These are phyloP conservation scores for Lophura swinhoii DNA, from an alignment of 2,797 vertebrate genomes.

Conservation along the genomic window DNA sequence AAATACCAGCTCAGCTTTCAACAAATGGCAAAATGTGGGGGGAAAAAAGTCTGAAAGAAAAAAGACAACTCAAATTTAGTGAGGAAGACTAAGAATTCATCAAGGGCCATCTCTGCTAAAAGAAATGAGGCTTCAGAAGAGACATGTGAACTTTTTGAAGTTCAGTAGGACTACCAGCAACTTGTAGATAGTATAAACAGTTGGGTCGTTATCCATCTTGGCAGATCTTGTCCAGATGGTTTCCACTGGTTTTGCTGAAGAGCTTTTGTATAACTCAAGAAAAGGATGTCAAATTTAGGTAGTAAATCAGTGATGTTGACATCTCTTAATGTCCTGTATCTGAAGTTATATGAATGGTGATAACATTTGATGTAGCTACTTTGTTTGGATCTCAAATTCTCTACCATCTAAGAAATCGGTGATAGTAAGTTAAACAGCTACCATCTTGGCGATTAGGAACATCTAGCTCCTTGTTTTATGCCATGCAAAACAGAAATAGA, in stretches of 20 bases:
- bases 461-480: background rate
- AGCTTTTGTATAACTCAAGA: background rate
- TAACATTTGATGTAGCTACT: background rate
- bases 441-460: background rate
- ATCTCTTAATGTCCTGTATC: background rate
- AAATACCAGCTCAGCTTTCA: slow-evolving; percentile 44
- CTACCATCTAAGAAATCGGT: background rate
- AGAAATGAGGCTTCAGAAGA: background rate
- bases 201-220: background rate
- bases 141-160: background rate
- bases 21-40: background rate
- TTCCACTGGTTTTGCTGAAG: background rate
- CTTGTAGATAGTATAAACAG: slow-evolving; percentile 2
- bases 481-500: background rate
- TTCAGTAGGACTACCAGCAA: background rate
- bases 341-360: background rate
- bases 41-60: slow-evolving; percentile 25
- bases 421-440: background rate
- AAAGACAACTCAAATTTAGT: slow-evolving; percentile 1
- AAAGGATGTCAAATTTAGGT: background rate
- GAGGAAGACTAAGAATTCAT: slow-evolving; percentile 41
- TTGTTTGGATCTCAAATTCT: background rate
- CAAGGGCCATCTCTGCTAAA: slow-evolving; percentile 7
- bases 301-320: background rate
- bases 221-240: background rate